Percentiles rank a stretch among this genome's conserved stretches.
Conservation (phyloP, 2,888 invertebrate genomes). For the Pyralis farinalis region DNA sequence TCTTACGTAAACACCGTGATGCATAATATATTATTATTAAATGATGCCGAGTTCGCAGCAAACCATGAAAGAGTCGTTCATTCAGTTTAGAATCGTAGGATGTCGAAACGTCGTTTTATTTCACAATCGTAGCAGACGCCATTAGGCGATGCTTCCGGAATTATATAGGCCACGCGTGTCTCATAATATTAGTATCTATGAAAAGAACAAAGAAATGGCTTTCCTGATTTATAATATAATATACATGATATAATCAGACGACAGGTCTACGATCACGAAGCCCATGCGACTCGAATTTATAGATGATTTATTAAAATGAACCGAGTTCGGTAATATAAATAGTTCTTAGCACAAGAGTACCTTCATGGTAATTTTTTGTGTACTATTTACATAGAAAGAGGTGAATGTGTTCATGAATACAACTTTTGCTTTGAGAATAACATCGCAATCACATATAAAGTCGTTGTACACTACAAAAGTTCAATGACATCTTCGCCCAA, state of each 20-base stretch:
- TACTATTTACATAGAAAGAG: too few relatives aligned
- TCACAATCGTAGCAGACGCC: conserved; percentile 33
- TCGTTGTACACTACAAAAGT: too few relatives aligned
- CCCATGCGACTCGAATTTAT: background rate
- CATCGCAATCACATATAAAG: too few relatives aligned
- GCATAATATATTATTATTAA: too few relatives aligned
- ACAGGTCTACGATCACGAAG: background rate
- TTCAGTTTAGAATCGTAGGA: conserved; percentile 20
- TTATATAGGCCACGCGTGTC: conserved; percentile 46
- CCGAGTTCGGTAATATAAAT: too few relatives aligned
- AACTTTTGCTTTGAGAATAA: too few relatives aligned
- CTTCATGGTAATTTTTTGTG: too few relatives aligned
- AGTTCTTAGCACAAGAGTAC: too few relatives aligned
- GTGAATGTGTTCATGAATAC: too few relatives aligned
- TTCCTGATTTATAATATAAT: conserved; percentile 18
- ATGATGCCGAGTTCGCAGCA: background rate
- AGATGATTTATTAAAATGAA: too few relatives aligned
- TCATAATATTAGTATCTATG: conserved; percentile 23
- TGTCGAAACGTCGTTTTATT: conserved; percentile 28
- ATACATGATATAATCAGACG: conserved; percentile 18
- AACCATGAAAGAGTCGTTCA: conserved; percentile 16
- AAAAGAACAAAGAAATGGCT: conserved; percentile 20
- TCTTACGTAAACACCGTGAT: too few relatives aligned
- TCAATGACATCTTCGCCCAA: too few relatives aligned
- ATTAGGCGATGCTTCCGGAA: conserved; percentile 44